Evolutionary conservation across 2,113 vertebrate genomes (phyloP).

Genomic region (Cochlearius cochlearius): DNA sequence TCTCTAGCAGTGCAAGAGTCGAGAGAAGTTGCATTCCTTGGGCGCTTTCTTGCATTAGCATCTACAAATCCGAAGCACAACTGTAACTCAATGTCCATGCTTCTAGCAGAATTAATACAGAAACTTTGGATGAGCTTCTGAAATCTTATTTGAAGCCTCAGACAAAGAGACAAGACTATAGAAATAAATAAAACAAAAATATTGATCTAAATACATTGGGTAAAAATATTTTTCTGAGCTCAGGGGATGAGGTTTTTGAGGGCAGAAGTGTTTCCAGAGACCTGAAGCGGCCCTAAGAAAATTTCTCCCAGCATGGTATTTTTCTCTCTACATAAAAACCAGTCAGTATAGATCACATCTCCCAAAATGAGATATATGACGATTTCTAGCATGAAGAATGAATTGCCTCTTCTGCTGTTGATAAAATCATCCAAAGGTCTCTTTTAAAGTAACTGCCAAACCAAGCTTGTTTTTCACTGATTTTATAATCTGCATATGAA

Average conservation of each 20-base stretch:
- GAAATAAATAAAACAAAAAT: neutral
- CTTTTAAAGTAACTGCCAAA: slow-evolving; percentile 32
- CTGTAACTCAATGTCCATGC: neutral
- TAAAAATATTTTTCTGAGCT: neutral
- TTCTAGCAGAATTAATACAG: neutral
- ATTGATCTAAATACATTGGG: neutral
- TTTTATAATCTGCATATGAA: slow-evolving; percentile 16
- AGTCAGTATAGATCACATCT: neutral
- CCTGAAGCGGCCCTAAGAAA: neutral
- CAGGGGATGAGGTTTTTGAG: neutral
- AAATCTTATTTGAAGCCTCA: neutral
- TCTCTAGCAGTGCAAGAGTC: neutral
- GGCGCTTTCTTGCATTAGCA: neutral
- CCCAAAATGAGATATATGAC: neutral
- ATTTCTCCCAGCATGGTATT: neutral
- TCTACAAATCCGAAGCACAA: neutral
- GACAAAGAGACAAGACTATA: neutral
- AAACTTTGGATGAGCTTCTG: neutral
- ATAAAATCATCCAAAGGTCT: slow-evolving; percentile 3
- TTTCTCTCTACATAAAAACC: neutral
- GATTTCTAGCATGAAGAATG: neutral
- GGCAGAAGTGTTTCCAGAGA: neutral
- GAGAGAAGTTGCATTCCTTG: neutral
- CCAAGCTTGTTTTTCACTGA: neutral
- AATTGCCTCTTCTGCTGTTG: neutral